Percentiles rank a stretch among this genome's conserved stretches.
Evolutionary conservation across 30 jellyfish, hydroid and myxozoan species (phyloP).

Genomic region (Hydractinia echinata): DNA sequence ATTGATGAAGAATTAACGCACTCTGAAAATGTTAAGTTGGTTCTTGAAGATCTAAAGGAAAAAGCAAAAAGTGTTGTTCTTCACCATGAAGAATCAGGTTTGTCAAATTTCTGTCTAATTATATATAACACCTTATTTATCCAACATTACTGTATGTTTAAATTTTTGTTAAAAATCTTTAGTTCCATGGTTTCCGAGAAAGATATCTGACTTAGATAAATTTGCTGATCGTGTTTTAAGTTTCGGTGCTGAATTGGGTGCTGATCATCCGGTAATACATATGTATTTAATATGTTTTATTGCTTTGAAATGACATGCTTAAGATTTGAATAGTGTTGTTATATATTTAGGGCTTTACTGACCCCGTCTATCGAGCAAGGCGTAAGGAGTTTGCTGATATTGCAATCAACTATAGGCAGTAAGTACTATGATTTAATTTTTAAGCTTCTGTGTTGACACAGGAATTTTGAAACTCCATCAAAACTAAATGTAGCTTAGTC

Average conservation of each 20-base stretch:
- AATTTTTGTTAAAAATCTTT: neutral
- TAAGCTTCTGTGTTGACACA: too few species aligned
- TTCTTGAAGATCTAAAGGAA: constrained; percentile 51
- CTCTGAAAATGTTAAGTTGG: constrained; percentile 47
- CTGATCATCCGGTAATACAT: constrained; percentile 91
- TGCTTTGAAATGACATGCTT: neutral
- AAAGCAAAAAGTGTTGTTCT: constrained; percentile 58
- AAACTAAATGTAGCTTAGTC: neutral
- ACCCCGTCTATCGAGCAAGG: constrained; percentile 83
- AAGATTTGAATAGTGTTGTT: neutral
- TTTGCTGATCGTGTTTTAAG: constrained; percentile 95
- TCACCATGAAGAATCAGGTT: constrained; percentile 69
- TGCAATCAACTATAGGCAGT: constrained; percentile 87
- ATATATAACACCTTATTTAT: too few species aligned
- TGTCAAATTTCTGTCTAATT: too few species aligned
- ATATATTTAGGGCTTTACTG: constrained; percentile 77
- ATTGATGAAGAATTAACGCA: constrained; percentile 49
- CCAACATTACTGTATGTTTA: too few species aligned
- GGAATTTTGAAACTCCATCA: too few species aligned
- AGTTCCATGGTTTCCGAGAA: constrained; percentile 98
- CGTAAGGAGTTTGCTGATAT: constrained; percentile 94
- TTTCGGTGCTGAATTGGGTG: constrained; percentile 84
- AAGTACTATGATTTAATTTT: constrained; percentile 10
- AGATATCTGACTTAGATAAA: constrained; percentile 78
- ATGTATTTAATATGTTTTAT: neutral